Evolutionary conservation across 1,140 invertebrate species (phyloP), one percentile per base, ranked within the genome.

Genomic region (Spodoptera litura): DNA sequence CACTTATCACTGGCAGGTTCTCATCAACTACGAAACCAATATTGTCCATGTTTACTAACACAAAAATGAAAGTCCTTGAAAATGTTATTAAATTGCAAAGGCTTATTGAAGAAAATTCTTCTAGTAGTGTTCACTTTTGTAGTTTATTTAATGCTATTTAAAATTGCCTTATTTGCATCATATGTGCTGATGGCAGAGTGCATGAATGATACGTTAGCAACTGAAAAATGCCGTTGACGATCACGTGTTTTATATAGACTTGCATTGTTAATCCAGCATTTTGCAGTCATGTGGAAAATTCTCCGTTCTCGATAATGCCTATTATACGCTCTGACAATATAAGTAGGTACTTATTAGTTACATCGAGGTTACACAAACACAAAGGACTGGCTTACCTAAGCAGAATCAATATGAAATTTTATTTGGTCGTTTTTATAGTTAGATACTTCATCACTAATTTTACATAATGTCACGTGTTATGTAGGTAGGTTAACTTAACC

Each of bases 221-320:
- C 82, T 80, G 82, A 84, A 82, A 79, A 78, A 77, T 20, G 13
- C 44, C 79, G 81, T 81, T 76, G 25, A 78, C 73, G 78, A 68
- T 74, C 56, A 31, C 35, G 11, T 56, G 38, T 61, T 75, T 80
- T 79, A 77, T 55, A 79, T 55, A 79, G 81, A 79, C 64, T 83
- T 79, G 79, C 51, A 88, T 88, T 88, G 85, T 87, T 84, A 85
- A 88, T 86, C 82, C 78, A 83, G 58, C 80, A 66, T 80, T 81
- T 80, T 52, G 82, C 80, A 80, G 66, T 81, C 62, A 79, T 66
- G 74, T 79, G 81, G 78, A 79, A 81, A 82, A 82, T 61, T 13
- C 53, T 55, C 44, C 13, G 53, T 62, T 44, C 10, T 55, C 31
- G 70, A 73, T 74, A 81, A 58, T 49, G 13, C 27, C 52, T 44